Evolutionary conservation across 1,140 invertebrate genomes (phyloP), one percentile per base, ranked within the genome.

Genomic region (Drosophila bocki): DNA sequence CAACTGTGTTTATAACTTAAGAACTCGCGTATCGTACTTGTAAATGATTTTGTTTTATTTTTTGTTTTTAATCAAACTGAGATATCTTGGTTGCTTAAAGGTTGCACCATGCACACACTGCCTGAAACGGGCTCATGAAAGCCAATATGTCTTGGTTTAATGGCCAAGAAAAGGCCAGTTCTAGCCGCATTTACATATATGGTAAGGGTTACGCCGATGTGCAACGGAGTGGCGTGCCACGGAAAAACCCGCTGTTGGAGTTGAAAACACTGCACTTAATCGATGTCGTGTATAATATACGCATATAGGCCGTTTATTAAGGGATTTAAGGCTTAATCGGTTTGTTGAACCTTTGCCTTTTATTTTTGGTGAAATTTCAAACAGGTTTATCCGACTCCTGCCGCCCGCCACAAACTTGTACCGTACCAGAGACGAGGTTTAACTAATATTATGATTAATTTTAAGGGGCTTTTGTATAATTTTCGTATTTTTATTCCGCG

Each of bases 241-340:
- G 51, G 26, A 50, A 62, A 44, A 65, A 9, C 51, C 48, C 32
- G 64, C 13, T 9, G 62, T 22, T 56, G 19, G 8, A 56, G 35
- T 56, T 19, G 11, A 7, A 37, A 71, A 29, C 64, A 71, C 65
- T 71, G 44, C 67, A 72, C 69, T 59, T 60, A 74, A 74, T 74
- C 70, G 69, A 74, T 74, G 68, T 15, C 37, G 42, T 6, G 37
- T 42, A 50, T 59, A 67, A 33, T 70, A 39, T 15, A 45, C 32
- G 44, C 37, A 44, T 50, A n/a, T 35, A 58, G 37, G 32, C 13
- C 13, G 17, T 50, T 51, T 72, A 26, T 59, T 41, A 72, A 51
- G 67, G 67, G 44, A 45, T 68, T 6, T 48, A 44, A 67, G 48
- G 62, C 22, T 44, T 70, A 45, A 45, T 37, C 53, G 65, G 65